Evolutionary conservation across 2,113 vertebrate species (phyloP), one percentile per base, ranked within the genome.

Genomic region (Siniperca chuatsi): DNA sequence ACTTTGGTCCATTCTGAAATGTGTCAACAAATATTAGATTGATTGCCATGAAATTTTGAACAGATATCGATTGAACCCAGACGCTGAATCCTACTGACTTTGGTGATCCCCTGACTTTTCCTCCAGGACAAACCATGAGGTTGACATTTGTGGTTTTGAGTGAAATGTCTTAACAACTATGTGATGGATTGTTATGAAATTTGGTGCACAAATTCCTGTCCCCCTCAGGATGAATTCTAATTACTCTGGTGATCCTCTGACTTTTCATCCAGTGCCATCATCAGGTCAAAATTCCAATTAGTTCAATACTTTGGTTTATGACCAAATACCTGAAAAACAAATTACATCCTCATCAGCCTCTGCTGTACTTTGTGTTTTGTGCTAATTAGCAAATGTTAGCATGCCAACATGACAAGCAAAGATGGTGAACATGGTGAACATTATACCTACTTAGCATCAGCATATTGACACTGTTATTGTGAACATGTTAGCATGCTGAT

Each of bases 1-100:
- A 23, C 71, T 88, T 81, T 60, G 37, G 37, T 66, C 68, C 73
- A 65, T 58, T 52, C 23, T 25, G 37, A 73, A 73, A 58, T 35
- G 18, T 35, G 3, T 74, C 54, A 23, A 20, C 18, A 21, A 46
- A 9, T 40, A 25, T 20, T 6, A 0, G 2, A 83, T 1, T 0
- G 18, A 72, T 33, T 66, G n/a, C 21, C 6, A 7, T 55, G 50
- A 52, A 9, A 12, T 29, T 18, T 20, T 11, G 50, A n/a, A n/a
- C 25, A 37, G 20, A 8, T 29, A n/a, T 42, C 46, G 0, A 8
- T 23, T 2, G 9, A 44, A 37, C 25, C 40, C 4, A 35, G 20
- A 60, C 29, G 29, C 29, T 29, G 29, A 29, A 29, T 29, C 29
- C 29, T 29, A 29, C 29, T 29, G 29, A 29, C 29, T 29, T 29